Conservation (phyloP, 2,888 invertebrate genomes). For the Parnassius smintheus region DNA sequence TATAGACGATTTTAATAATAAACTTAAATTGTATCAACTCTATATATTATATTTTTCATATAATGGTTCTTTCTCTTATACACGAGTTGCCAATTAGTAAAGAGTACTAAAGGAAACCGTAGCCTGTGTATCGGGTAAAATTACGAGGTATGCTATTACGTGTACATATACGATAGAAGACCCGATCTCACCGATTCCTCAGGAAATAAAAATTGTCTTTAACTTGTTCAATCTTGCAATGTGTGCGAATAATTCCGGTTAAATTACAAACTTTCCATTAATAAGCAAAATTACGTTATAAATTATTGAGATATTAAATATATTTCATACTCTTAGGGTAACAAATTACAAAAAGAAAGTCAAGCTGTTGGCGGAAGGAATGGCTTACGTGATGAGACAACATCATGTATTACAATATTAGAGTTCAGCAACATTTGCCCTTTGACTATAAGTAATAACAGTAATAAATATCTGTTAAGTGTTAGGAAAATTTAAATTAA, state of each 20-base stretch:
- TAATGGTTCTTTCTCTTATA: not conserved
- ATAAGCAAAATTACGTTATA: not conserved
- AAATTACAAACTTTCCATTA: not conserved
- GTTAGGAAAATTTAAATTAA: constrained; percentile 26
- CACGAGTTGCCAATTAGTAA: constrained; percentile 26
- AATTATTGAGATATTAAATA: not conserved
- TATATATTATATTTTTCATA: not conserved
- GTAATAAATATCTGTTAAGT: constrained; percentile 32
- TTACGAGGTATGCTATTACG: constrained; percentile 52
- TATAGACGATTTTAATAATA: no score
- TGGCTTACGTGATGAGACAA: constrained; percentile 14
- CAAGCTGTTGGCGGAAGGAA: constrained; percentile 17
- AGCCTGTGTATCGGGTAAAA: constrained; percentile 55
- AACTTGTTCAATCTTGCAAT: constrained; percentile 30
- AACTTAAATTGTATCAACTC: not conserved
- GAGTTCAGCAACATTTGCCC: constrained; percentile 29
- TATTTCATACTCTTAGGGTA: not conserved
- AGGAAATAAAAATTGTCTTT: constrained; percentile 31
- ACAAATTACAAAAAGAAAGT: constrained; percentile 25
- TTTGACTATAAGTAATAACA: constrained; percentile 31
- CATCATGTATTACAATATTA: constrained; percentile 25
- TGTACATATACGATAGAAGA: constrained; percentile 26
- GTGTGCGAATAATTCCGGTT: not conserved
- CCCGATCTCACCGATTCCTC: constrained; percentile 32
- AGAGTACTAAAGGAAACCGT: constrained; percentile 49